Evolutionary conservation across 2,888 invertebrate genomes (phyloP).

Genomic region (Dasysyrphus albostriatus): DNA sequence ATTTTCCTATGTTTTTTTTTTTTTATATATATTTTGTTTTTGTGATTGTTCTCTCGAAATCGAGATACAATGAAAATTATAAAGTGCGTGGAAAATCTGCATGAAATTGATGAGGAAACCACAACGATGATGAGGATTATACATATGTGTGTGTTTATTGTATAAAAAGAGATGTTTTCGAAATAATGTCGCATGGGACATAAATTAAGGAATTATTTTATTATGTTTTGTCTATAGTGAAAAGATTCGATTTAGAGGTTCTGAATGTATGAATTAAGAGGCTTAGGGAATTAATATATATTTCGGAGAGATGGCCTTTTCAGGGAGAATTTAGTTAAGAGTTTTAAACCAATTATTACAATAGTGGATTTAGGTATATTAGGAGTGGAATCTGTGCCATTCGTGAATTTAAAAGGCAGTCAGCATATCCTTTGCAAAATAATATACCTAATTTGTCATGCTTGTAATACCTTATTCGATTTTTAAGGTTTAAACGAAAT

Average conservation of each 20-base stretch:
- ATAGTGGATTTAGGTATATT: background rate
- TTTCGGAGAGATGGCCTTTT: background rate
- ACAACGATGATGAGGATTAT: constrained; percentile 28
- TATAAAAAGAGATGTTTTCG: constrained; percentile 15
- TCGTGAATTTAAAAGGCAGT: too few relatives aligned
- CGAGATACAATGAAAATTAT: constrained; percentile 31
- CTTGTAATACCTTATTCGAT: too few relatives aligned
- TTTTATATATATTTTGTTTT: too few relatives aligned
- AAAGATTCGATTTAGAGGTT: background rate
- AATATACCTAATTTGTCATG: too few relatives aligned
- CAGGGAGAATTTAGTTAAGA: background rate
- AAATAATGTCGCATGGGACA: constrained; percentile 29
- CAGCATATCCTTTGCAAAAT: too few relatives aligned
- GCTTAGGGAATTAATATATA: background rate
- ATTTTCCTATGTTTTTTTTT: constrained; percentile 34
- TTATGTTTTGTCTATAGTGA: background rate
- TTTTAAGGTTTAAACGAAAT: too few relatives aligned
- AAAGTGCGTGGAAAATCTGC: constrained; percentile 57
- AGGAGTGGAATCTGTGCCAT: too few relatives aligned
- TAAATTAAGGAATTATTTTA: constrained; percentile 9
- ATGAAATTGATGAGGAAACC: constrained; percentile 48
- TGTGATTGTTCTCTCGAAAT: constrained; percentile 16
- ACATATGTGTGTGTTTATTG: too few relatives aligned
- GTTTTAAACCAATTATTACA: background rate
- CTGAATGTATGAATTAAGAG: background rate